Percentiles rank a stretch among this genome's conserved stretches.
These are phyloP conservation scores for Seladonia tumulorum DNA, from an alignment of 2,888 invertebrate species.

Conservation along the genomic window DNA sequence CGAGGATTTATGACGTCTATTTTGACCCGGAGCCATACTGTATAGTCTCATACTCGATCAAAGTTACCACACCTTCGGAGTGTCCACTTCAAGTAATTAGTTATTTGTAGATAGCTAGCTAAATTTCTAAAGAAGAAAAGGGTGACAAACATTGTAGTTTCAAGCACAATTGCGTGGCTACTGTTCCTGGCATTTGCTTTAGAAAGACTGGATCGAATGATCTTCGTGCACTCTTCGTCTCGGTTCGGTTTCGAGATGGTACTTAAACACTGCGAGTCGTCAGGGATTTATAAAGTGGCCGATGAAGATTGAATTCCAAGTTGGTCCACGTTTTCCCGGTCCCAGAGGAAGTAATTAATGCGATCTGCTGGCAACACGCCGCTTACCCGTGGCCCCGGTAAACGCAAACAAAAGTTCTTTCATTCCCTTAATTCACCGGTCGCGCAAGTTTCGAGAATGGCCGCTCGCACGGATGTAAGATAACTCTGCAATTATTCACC, in stretches of 20 bases:
- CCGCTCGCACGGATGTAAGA: not conserved
- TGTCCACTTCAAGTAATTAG: no score
- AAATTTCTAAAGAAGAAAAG: no score
- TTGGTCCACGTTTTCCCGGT: not conserved
- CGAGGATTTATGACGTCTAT: no score
- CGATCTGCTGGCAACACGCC: not conserved
- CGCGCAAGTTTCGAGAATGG: not conserved
- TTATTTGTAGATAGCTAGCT: no score
- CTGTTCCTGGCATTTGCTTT: no score
- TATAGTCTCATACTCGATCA: no score
- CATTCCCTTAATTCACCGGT: constrained; percentile 7
- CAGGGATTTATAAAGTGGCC: not conserved
- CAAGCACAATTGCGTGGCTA: not conserved
- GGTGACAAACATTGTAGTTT: no score
- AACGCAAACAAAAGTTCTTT: constrained; percentile 9
- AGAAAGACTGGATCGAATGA: not conserved
- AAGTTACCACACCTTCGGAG: no score
- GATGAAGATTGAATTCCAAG: not conserved
- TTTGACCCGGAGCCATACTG: no score
- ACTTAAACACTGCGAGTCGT: not conserved
- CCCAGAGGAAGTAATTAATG: constrained; percentile 1
- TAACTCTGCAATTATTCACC: not conserved
- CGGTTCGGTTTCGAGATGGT: not conserved
- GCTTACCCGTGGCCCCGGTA: not conserved
- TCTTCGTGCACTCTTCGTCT: not conserved